Conservation (phyloP, 1,140 invertebrate species). For the Papilio polytes region DNA sequence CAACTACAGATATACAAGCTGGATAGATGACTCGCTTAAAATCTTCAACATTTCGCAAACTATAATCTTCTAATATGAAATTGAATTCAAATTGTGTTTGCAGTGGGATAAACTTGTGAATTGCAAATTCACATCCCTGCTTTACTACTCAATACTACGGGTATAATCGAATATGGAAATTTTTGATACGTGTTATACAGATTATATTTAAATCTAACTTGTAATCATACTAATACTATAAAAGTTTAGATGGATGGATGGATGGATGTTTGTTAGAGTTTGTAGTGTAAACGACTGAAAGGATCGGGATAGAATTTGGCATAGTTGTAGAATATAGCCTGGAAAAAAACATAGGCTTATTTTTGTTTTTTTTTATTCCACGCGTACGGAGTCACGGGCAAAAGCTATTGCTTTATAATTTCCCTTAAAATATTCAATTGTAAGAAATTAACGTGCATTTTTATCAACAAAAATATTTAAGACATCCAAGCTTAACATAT, state of each 20-base stretch:
- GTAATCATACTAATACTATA: no score
- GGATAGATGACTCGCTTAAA: not conserved
- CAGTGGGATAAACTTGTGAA: constrained; percentile 14
- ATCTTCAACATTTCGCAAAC: constrained; percentile 18
- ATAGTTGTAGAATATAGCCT: no score
- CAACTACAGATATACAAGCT: not conserved
- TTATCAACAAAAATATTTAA: not conserved
- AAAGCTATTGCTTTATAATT: not conserved
- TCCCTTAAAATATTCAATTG: not conserved
- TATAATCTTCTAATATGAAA: constrained; percentile 4
- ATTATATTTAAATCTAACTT: not conserved
- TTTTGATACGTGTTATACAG: not conserved
- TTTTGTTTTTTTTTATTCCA: no score
- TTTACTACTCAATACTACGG: constrained; percentile 7
- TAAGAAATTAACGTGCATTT: not conserved
- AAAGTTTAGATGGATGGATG: no score
- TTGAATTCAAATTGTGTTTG: constrained; percentile 26
- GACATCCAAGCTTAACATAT: not conserved
- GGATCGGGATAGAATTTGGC: no score
- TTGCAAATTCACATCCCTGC: constrained; percentile 4
- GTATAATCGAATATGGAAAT: constrained; percentile 12
- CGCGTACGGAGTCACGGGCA: no score
- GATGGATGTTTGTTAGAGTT: no score
- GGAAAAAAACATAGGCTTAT: no score
- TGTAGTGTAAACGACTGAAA: no score